Conservation (phyloP, 2,797 vertebrate species). For the Ceyx erithaca region DNA sequence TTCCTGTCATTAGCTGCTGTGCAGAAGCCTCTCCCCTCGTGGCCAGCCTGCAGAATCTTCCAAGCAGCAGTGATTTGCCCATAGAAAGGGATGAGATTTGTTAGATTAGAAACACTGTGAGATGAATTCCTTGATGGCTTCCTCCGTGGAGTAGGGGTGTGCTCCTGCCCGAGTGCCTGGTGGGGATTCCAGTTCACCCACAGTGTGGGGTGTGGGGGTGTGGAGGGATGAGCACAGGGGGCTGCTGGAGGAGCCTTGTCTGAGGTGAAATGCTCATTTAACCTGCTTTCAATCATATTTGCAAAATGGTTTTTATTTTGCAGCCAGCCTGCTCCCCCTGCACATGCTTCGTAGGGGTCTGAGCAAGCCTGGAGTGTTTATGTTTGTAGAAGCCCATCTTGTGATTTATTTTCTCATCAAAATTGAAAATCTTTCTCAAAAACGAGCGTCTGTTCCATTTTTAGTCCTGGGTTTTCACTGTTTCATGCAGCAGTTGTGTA, state of each 20-base stretch:
- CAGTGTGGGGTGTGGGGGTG: fast-evolving
- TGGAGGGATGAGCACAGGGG: neutral
- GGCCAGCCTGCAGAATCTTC: neutral
- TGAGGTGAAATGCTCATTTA: neutral
- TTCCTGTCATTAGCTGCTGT: fast-evolving
- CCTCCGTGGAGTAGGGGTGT: neutral
- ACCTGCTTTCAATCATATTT: neutral
- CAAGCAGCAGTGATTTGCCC: neutral
- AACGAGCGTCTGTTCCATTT: neutral
- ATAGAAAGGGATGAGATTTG: neutral
- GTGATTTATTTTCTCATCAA: neutral
- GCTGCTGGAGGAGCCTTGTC: neutral
- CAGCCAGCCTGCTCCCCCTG: fast-evolving
- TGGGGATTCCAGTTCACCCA: neutral
- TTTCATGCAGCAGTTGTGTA: fast-evolving
- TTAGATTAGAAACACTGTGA: neutral
- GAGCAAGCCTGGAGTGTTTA: neutral
- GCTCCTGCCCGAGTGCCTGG: fast-evolving
- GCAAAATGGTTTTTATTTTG: neutral
- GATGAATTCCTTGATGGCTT: neutral
- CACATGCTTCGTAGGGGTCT: neutral
- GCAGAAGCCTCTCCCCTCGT: fast-evolving
- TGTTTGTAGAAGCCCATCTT: neutral
- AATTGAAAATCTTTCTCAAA: neutral
- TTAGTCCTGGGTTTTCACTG: neutral